phyloP scores from a whole-genome alignment of 2,888 invertebrate species.

The Pseudeuparius sepicola region DNA sequence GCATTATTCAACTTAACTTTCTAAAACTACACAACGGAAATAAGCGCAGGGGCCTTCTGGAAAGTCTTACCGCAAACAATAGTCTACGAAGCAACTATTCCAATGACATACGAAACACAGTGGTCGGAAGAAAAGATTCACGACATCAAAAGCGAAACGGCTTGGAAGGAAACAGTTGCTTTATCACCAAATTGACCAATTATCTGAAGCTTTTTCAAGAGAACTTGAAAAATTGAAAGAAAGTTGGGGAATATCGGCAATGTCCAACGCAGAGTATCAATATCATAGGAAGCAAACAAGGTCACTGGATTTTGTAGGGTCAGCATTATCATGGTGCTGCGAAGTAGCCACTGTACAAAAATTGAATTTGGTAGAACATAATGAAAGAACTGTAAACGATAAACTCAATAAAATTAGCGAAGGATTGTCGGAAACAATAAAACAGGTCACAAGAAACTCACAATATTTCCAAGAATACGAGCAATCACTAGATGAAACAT shows the following conservation, averaged over 20 bases:
- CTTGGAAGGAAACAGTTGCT: too few species aligned
- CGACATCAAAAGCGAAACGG: too few species aligned
- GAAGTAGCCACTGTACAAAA: conserved; percentile 3
- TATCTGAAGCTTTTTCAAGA: background rate
- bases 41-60: conserved; percentile 18
- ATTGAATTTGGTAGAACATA: conserved; percentile 6
- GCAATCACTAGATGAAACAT: conserved; percentile 4
- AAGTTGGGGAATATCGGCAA: too few species aligned
- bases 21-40: too few species aligned
- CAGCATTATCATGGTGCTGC: conserved; percentile 12
- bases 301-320: conserved; percentile 12
- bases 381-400: conserved; percentile 7
- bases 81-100: conserved; percentile 18
- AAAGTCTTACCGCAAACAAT: conserved; percentile 15
- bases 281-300: too few species aligned
- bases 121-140: conserved; percentile 7
- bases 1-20: too few species aligned
- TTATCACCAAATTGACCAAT: too few species aligned
- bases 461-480: conserved; percentile 10
- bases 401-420: conserved; percentile 6
- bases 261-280: too few species aligned
- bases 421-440: conserved; percentile 6
- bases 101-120: conserved; percentile 14
- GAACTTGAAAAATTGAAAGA: conserved; percentile 3
- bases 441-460: conserved; percentile 5